phyloP scores from a whole-genome alignment of 1,140 invertebrate genomes.

The Zaprionus vittiger region DNA sequence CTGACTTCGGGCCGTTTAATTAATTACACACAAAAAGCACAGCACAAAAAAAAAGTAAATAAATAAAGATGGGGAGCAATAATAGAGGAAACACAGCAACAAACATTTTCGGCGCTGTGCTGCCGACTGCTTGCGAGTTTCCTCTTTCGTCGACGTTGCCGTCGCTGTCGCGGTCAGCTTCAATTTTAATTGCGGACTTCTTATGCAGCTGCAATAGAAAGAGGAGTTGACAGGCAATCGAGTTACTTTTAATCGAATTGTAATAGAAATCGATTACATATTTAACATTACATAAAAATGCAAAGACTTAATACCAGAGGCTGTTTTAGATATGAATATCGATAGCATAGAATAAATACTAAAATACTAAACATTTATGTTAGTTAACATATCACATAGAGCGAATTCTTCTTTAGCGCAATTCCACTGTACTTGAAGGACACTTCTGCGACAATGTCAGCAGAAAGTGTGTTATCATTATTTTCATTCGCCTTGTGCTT shows the following conservation, averaged over 20 bases:
- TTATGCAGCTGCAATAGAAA: background rate
- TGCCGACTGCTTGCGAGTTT: constrained; percentile 24
- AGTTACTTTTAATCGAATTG: background rate
- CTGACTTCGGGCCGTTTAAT: constrained; percentile 77
- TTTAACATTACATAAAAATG: background rate
- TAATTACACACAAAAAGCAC: constrained; percentile 73
- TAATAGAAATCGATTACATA: background rate
- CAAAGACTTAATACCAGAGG: background rate
- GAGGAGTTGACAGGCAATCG: background rate
- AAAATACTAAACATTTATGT: too few relatives aligned
- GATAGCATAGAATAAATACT: background rate
- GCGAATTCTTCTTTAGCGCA: background rate
- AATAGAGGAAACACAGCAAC: constrained; percentile 52
- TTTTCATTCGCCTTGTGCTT: constrained; percentile 45
- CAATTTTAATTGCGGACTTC: background rate
- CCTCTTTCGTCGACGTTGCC: constrained; percentile 17
- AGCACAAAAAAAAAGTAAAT: constrained; percentile 18
- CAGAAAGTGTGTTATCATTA: constrained; percentile 43
- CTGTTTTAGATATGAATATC: background rate
- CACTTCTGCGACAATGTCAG: constrained; percentile 23
- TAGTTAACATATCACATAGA: background rate
- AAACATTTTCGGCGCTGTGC: constrained; percentile 62
- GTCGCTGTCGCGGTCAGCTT: constrained; percentile 30
- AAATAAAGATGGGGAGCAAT: constrained; percentile 46
- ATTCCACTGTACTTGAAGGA: constrained; percentile 6